Base-by-base conservation (phyloP, 2,797 vertebrate species). In the Gadopsis marmoratus region DNA sequence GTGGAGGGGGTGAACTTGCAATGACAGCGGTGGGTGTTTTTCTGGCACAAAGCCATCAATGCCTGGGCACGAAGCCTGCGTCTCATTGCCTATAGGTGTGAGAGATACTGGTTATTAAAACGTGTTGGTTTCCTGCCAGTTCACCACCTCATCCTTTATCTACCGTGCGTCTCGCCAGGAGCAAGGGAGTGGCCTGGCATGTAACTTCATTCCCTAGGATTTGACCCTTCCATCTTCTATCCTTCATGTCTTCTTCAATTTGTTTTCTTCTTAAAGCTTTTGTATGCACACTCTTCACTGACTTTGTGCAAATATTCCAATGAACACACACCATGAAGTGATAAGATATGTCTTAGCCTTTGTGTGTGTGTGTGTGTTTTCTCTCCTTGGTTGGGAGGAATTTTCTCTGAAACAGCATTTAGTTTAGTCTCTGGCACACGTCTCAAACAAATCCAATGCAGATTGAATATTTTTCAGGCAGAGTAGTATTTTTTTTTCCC, bases 1-100 rank as follows among this genome's bases (percentile, higher is more conserved):
- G 47, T 29, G 31, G 56, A 19, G 71, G 56, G 74, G 63, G 31
- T 64, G 45, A 68, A 51, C 33, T 71, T 71, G 75, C 78, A 90
- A 88, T 86, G 76, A 71, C 54, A 81, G 73, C 72, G 65, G 82
- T 89, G 81, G 88, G 86, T 1, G 79, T 81, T 89, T 74, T 39
- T 73, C 63, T 89, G 84, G 83, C 81, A 81, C 66, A 50, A 12
- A 41, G 58, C 71, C 71, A 55, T 73, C 72, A 66, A 2, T 72
- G 60, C 77, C 63, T 54, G 56, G 78, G 33, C 79, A 73, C 3
- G 19, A 55, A 73, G 56, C 65, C 67, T 37, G 59, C 0, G 13
- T 60, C 13, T 74, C 37, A 69, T 80, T 75, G 73, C 60, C 76
- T 53, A 29, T 53, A 73, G 77, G 76, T 91, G 80, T 55, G 70